phyloP scores from a whole-genome alignment of 2,113 vertebrate species.

The Piaya cayana region DNA sequence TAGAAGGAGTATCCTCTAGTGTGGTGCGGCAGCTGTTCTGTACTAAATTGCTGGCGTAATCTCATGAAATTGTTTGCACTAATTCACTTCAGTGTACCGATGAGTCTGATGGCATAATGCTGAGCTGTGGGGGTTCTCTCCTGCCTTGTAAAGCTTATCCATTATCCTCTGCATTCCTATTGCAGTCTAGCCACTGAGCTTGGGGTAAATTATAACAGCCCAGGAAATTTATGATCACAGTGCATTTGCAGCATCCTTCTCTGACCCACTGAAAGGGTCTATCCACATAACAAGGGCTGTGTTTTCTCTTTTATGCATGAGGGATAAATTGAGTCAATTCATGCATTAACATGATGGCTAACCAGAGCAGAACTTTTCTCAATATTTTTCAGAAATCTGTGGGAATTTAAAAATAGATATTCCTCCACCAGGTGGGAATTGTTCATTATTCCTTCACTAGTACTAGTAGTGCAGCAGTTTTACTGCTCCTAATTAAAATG shows the following conservation, averaged over 20 bases:
- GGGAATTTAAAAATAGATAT: not conserved
- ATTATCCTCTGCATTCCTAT: not conserved
- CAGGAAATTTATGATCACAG: not conserved
- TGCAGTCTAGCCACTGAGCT: not conserved
- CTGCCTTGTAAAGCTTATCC: not conserved
- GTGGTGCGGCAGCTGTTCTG: slow-evolving; percentile 31
- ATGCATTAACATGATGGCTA: not conserved
- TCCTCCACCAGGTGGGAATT: not conserved
- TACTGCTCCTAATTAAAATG: not conserved
- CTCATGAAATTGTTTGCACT: slow-evolving; percentile 54
- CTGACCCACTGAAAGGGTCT: not conserved
- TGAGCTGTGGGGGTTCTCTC: slow-evolving; percentile 14
- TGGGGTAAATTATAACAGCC: not conserved
- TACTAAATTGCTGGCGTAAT: slow-evolving; percentile 25
- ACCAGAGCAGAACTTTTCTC: not conserved
- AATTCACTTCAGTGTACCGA: not conserved
- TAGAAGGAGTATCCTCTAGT: slow-evolving; percentile 10
- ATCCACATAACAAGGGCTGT: not conserved
- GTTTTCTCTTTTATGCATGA: not conserved
- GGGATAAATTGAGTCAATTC: not conserved
- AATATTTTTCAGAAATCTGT: not conserved
- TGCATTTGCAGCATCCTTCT: not conserved
- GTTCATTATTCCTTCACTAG: not conserved
- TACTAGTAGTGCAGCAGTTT: not conserved
- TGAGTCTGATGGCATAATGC: slow-evolving; percentile 30